These are phyloP conservation scores for Montipora capitata DNA, from an alignment of 92 coral and sea anemone genomes.

Conservation along the genomic window DNA sequence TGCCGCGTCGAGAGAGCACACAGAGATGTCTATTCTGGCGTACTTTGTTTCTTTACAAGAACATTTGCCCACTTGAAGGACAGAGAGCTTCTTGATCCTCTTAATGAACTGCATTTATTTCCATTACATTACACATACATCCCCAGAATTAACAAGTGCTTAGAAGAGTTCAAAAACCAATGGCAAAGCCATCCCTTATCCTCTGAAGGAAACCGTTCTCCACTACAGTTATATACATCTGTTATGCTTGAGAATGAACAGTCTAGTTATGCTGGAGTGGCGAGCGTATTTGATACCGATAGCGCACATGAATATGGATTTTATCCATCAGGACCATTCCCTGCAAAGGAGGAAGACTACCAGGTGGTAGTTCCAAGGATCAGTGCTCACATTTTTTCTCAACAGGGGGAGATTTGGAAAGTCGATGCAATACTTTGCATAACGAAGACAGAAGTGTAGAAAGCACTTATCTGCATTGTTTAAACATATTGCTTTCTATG, in stretches of 20 bases:
- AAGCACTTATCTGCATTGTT: constrained; percentile 48
- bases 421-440: constrained; percentile 49
- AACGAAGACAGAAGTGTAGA: constrained; percentile 55
- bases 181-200: not conserved
- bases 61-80: too few species aligned
- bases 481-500: constrained; percentile 18
- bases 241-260: not conserved
- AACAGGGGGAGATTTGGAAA: constrained; percentile 23
- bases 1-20: too few species aligned
- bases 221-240: not conserved
- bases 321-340: constrained; percentile 60
- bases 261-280: not conserved
- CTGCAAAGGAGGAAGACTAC: constrained; percentile 59
- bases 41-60: too few species aligned
- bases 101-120: constrained; percentile 7
- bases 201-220: not conserved
- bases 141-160: constrained; percentile 8
- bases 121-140: not conserved
- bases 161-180: not conserved
- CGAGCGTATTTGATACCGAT: not conserved
- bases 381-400: constrained; percentile 30
- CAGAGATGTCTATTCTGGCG: too few species aligned
- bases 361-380: constrained; percentile 68
- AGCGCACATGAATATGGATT: constrained; percentile 41
- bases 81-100: constrained; percentile 29